phyloP scores from a whole-genome alignment of 2,113 vertebrate genomes.

The Butastur rufipennis region DNA sequence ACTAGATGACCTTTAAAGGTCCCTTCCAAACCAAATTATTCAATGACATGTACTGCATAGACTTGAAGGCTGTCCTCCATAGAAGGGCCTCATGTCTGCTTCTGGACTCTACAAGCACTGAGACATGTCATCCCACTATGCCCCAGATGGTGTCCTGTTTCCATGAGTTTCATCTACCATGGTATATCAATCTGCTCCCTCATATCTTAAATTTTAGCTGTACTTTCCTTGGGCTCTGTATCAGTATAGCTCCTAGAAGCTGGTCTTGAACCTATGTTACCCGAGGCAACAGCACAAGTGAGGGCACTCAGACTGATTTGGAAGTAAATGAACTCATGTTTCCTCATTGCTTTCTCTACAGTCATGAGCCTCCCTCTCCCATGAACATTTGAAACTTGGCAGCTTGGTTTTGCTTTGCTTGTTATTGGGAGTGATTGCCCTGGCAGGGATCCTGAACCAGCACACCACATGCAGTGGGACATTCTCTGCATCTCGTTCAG shows the following conservation, averaged over 20 bases:
- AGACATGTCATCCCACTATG: background rate
- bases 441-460: slow-evolving; percentile 47
- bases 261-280: background rate
- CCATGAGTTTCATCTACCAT: background rate
- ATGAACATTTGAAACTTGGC: slow-evolving; percentile 42
- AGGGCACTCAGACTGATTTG: background rate
- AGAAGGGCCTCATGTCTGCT: background rate
- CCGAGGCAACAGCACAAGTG: background rate
- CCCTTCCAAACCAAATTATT: background rate
- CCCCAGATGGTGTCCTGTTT: background rate
- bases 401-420: slow-evolving; percentile 34
- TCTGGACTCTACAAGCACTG: background rate
- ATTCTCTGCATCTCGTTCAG: slow-evolving; percentile 23
- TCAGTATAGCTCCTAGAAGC: background rate
- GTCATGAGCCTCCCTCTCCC: background rate
- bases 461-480: slow-evolving; percentile 49
- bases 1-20: background rate
- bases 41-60: background rate
- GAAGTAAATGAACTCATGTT: background rate
- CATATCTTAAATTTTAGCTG: background rate
- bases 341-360: background rate
- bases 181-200: background rate
- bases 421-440: slow-evolving; percentile 22
- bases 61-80: background rate
- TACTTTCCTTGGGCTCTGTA: background rate